Evolutionary conservation across 2,797 vertebrate species (phyloP).

Genomic region (Dermochelys coriacea): DNA sequence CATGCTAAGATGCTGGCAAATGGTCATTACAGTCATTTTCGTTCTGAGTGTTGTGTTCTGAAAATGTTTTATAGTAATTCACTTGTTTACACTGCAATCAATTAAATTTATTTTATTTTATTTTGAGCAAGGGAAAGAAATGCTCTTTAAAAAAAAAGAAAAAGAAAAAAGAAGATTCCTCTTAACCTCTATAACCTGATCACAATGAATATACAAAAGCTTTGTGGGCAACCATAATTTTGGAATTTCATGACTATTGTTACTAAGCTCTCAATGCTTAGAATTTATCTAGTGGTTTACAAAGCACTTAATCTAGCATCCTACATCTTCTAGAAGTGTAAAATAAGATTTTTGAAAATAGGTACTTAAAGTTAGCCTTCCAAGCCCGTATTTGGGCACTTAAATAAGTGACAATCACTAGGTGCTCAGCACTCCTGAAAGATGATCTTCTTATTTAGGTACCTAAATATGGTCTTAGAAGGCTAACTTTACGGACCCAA

Average conservation of each 20-base stretch:
- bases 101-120: background rate
- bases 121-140: no score
- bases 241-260: fast-evolving
- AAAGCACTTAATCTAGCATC: background rate
- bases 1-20: background rate
- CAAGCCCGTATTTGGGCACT: background rate
- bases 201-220: background rate
- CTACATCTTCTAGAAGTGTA: background rate
- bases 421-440: no score
- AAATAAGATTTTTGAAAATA: background rate
- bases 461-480: background rate
- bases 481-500: background rate
- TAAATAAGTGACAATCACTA: background rate
- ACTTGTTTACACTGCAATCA: background rate
- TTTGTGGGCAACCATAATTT: background rate
- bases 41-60: background rate
- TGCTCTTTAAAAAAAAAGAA: no score
- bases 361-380: background rate
- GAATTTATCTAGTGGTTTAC: background rate
- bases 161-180: background rate
- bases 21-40: background rate
- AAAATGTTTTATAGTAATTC: background rate
- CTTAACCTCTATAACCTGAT: background rate
- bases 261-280: background rate
- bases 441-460: no score